Percentiles rank a stretch among this genome's conserved stretches.
Conservation (phyloP, 2,797 vertebrate genomes). For the Bradypodion ventrale region DNA sequence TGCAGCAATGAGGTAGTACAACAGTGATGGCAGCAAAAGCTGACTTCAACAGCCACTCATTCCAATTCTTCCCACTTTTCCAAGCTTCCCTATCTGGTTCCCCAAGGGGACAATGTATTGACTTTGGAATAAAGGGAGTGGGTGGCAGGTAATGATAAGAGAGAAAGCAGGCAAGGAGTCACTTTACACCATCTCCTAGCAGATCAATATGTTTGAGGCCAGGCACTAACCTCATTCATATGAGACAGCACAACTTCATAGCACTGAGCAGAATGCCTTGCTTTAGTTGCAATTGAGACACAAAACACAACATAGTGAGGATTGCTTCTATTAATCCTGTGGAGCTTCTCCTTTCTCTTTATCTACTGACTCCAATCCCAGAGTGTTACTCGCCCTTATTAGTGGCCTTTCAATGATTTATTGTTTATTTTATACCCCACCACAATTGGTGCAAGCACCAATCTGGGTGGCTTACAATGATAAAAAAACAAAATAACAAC, state of each 20-base stretch:
- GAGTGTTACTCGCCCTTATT: not conserved
- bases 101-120: not conserved
- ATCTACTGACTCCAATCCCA: not conserved
- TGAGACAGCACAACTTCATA: not conserved
- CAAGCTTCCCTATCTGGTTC: not conserved
- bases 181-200: not conserved
- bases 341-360: not conserved
- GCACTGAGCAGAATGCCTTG: not conserved
- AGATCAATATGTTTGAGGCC: not conserved
- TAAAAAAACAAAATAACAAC: not conserved
- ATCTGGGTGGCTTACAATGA: no score
- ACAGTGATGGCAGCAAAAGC: not conserved
- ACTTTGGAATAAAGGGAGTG: no score
- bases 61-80: not conserved
- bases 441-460: no score
- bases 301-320: not conserved
- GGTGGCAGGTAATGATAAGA: no score
- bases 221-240: not conserved
- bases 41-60: no score
- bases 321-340: not conserved
- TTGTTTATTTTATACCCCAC: no score
- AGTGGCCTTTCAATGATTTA: no score
- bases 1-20: no score
- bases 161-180: not conserved
- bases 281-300: not conserved